phyloP scores from a whole-genome alignment of 1,140 invertebrate species.

The Heliconius eleuchia region DNA sequence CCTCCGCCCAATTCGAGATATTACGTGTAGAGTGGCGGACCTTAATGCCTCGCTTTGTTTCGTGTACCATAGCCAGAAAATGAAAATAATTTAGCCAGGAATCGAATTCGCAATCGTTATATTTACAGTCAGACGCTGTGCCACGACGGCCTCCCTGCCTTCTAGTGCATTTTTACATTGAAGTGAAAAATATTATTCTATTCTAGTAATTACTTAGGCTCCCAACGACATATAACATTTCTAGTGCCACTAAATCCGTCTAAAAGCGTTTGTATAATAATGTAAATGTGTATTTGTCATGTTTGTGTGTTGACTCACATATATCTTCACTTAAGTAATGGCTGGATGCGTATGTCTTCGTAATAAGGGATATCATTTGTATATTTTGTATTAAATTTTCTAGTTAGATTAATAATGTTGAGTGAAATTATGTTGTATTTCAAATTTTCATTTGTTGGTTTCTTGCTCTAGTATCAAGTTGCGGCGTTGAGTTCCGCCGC shows the following conservation, averaged over 20 bases:
- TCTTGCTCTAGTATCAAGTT: too few relatives aligned
- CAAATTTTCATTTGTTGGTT: too few relatives aligned
- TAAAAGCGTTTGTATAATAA: constrained; percentile 27
- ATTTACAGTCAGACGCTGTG: too few relatives aligned
- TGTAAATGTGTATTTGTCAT: constrained; percentile 28
- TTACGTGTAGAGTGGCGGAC: too few relatives aligned
- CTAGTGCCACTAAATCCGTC: constrained; percentile 24
- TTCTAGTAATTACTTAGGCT: constrained; percentile 7
- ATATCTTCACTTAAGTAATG: constrained; percentile 25
- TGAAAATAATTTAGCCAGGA: too few relatives aligned
- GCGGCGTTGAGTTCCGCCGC: too few relatives aligned
- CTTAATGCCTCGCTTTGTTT: too few relatives aligned
- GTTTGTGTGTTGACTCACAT: constrained; percentile 25
- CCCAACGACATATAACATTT: constrained; percentile 1
- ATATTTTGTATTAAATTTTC: neutral
- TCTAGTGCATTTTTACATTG: too few relatives aligned
- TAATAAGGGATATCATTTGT: neutral
- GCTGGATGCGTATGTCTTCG: neutral
- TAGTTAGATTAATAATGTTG: neutral
- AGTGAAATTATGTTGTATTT: neutral
- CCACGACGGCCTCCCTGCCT: too few relatives aligned
- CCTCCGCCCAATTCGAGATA: too few relatives aligned
- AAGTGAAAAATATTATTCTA: neutral
- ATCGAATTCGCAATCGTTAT: too few relatives aligned
- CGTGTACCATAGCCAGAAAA: too few relatives aligned